Conservation (phyloP, 2,888 invertebrate genomes). For the Synergus itoensis region DNA sequence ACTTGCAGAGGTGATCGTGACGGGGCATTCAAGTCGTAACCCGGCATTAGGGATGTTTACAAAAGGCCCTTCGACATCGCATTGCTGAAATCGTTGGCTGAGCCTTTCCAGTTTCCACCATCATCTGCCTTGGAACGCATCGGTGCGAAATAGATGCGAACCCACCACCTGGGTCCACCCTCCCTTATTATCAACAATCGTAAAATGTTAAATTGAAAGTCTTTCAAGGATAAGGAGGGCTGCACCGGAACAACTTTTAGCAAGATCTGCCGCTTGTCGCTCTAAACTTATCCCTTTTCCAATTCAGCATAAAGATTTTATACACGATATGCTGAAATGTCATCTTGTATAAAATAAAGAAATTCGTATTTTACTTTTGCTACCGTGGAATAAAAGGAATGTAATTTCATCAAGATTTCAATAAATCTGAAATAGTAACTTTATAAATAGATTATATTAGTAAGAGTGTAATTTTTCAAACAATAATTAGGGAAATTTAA, state of each 20-base stretch:
- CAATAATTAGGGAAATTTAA: too few species aligned
- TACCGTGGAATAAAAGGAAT: neutral
- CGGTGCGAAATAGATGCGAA: constrained; percentile 59
- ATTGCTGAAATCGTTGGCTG: constrained; percentile 64
- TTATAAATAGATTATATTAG: too few species aligned
- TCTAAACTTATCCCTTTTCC: constrained; percentile 17
- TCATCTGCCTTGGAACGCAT: constrained; percentile 3
- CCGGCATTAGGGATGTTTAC: constrained; percentile 77
- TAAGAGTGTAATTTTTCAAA: too few species aligned
- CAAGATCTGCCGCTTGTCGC: constrained; percentile 51
- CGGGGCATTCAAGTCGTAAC: constrained; percentile 72
- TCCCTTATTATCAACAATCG: constrained; percentile 78
- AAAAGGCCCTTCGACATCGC: constrained; percentile 70
- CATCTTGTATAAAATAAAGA: constrained; percentile 52
- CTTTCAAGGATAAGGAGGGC: constrained; percentile 62
- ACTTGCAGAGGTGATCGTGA: constrained; percentile 60
- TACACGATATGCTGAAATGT: constrained; percentile 48
- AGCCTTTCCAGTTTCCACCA: constrained; percentile 46
- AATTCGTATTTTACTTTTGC: constrained; percentile 46
- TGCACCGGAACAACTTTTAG: constrained; percentile 53
- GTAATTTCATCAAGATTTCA: too few species aligned
- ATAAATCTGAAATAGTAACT: too few species aligned
- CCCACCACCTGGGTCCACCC: constrained; percentile 74
- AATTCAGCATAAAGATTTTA: constrained; percentile 56
- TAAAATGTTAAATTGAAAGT: constrained; percentile 77